These are phyloP conservation scores for Lithophane ornitopus DNA, from an alignment of 2,888 invertebrate species.

Conservation along the genomic window DNA sequence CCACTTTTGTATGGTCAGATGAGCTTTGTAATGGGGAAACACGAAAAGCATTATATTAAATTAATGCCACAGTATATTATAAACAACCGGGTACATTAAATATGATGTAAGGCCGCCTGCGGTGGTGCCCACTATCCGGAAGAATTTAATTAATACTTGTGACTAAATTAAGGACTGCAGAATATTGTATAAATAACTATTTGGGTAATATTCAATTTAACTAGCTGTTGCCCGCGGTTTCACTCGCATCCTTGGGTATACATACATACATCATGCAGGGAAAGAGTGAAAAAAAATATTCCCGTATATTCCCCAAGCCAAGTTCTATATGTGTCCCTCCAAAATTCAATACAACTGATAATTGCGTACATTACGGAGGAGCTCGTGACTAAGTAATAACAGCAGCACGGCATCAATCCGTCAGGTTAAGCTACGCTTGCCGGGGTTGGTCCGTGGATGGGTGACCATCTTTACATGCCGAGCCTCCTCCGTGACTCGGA, in stretches of 20 bases:
- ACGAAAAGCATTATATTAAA: conserved; percentile 1
- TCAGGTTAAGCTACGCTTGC: too few relatives aligned
- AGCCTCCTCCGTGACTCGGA: too few relatives aligned
- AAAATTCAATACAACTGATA: not conserved
- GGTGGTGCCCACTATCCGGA: conserved; percentile 67
- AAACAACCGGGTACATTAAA: conserved; percentile 26
- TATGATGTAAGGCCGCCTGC: conserved; percentile 1
- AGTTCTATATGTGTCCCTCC: not conserved
- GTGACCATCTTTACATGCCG: too few relatives aligned
- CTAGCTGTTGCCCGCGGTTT: too few relatives aligned
- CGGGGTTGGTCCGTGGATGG: too few relatives aligned
- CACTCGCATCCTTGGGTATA: not conserved
- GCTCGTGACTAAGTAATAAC: too few relatives aligned
- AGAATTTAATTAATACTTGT: conserved; percentile 75
- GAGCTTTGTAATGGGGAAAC: not conserved
- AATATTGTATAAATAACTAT: not conserved
- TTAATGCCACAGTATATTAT: not conserved
- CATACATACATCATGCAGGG: not conserved
- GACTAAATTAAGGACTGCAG: conserved; percentile 43
- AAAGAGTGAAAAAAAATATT: not conserved
- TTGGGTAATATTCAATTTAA: not conserved
- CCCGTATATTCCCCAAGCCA: not conserved
- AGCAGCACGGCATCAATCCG: too few relatives aligned
- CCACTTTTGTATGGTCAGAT: not conserved
- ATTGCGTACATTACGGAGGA: too few relatives aligned